A percentile compares a stretch with the other conserved stretches of the same genome.
These are phyloP conservation scores for Leptestheria dahalacensis DNA, from an alignment of 1,140 invertebrate species.

Conservation along the genomic window DNA sequence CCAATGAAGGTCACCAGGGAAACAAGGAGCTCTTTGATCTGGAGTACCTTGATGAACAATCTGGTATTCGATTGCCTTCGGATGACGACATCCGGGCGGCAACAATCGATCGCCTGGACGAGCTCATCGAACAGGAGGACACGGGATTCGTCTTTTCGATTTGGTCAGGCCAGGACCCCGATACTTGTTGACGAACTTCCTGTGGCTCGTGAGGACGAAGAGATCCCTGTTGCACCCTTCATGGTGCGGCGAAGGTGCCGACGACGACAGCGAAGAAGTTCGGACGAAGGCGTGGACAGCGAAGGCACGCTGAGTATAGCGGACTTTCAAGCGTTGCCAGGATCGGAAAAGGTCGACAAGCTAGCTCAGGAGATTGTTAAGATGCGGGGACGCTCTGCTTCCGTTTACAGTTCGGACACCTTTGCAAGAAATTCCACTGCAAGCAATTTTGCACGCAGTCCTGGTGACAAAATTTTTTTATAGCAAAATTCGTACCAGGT, in stretches of 20 bases:
- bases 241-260: not conserved
- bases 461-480: not conserved
- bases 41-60: not conserved
- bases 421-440: not conserved
- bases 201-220: not conserved
- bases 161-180: not conserved
- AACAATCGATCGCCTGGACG: no score
- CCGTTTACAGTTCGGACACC: not conserved
- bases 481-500: conserved; percentile 2
- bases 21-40: not conserved
- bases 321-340: not conserved
- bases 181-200: not conserved
- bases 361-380: not conserved
- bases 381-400: not conserved
- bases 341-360: not conserved
- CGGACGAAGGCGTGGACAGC: not conserved
- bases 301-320: not conserved
- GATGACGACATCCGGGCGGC: not conserved
- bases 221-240: not conserved
- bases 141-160: not conserved
- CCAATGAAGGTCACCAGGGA: not conserved
- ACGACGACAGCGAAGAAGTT: not conserved
- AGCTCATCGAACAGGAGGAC: not conserved
- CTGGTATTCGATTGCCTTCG: not conserved
- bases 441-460: not conserved